Evolutionary conservation across 2,113 vertebrate species (phyloP), one percentile per base, ranked within the genome.

Genomic region (Sakesphorus luctuosus): DNA sequence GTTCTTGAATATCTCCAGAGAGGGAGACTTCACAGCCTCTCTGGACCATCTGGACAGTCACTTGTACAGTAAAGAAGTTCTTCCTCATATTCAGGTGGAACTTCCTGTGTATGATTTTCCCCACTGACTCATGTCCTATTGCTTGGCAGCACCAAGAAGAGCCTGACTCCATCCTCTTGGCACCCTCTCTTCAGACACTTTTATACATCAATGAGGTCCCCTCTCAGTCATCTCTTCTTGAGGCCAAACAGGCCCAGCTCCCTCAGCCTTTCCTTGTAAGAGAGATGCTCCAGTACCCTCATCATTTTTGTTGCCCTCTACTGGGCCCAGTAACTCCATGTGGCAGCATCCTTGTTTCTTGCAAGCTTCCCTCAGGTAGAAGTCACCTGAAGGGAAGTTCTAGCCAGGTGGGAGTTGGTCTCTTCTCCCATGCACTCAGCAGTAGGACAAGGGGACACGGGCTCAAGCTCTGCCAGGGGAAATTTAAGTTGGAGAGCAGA

Each of bases 131-230:
- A 5, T 26, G 71, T 53, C 38, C 46, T 25, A 29, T 17, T 14
- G 13, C 33, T 1, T 46, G 53, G 28, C n/a, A 75, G 9, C 24
- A 52, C 19, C 1, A 0, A 46, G 49, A 50, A 31, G 20, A 29
- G 25, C 21, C 36, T 33, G 31, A 38, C 46, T 10, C 9, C 46
- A n/a, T 3, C 4, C 16, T 33, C 59, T 66, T 46, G 40, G 14
- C 36, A 58, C 0, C 2, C 14, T 15, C 2, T 0, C 2, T 61
- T 47, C 36, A 31, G 23, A n/a, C 59, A 59, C 24, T 67, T 46
- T 38, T 19, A 52, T 13, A 59, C 4, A 16, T n/a, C 24, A 24
- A 23, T 33, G 43, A 59, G 12, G 33, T 52, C 10, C 36, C 18
- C 26, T 50, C 36, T 46, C 26, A 33, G 46, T 36, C 21, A 9